phyloP scores from a whole-genome alignment of 1,140 invertebrate genomes.

The Apis dorsata region DNA sequence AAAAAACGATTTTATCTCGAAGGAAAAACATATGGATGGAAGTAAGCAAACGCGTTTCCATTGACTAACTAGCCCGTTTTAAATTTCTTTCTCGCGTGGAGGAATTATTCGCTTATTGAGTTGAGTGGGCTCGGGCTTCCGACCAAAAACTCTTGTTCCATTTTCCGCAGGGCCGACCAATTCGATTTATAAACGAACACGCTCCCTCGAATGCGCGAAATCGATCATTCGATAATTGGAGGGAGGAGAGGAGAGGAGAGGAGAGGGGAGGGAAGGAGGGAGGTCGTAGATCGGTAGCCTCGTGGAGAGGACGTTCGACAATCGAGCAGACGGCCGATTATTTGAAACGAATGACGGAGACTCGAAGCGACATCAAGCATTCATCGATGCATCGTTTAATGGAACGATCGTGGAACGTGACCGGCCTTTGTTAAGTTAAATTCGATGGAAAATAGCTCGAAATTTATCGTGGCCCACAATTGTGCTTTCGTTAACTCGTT shows the following conservation, averaged over 20 bases:
- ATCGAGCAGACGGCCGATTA: slow-evolving; percentile 25
- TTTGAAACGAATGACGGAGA: slow-evolving; percentile 24
- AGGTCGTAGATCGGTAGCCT: background rate
- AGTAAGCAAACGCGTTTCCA: background rate
- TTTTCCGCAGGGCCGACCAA: slow-evolving; percentile 14
- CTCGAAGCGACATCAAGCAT: slow-evolving; percentile 20
- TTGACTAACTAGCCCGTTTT: slow-evolving; percentile 21
- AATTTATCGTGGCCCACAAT: slow-evolving; percentile 12
- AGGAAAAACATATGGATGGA: no score
- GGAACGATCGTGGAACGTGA: background rate
- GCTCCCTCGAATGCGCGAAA: slow-evolving; percentile 40
- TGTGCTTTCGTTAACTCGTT: slow-evolving; percentile 15
- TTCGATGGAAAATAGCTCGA: slow-evolving; percentile 38
- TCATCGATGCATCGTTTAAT: slow-evolving; percentile 30
- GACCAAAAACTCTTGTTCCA: background rate
- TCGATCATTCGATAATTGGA: slow-evolving; percentile 55
- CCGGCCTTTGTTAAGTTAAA: slow-evolving; percentile 13
- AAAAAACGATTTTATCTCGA: slow-evolving; percentile 10
- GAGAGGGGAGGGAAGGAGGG: background rate
- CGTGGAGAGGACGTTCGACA: slow-evolving; percentile 1
- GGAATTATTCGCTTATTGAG: slow-evolving; percentile 51
- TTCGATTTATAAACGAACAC: slow-evolving; percentile 25
- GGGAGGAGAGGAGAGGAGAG: background rate
- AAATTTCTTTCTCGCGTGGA: slow-evolving; percentile 14
- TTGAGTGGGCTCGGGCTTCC: slow-evolving; percentile 7